Base-by-base conservation (phyloP, 1,140 invertebrate species). In the Dryas iulia region DNA sequence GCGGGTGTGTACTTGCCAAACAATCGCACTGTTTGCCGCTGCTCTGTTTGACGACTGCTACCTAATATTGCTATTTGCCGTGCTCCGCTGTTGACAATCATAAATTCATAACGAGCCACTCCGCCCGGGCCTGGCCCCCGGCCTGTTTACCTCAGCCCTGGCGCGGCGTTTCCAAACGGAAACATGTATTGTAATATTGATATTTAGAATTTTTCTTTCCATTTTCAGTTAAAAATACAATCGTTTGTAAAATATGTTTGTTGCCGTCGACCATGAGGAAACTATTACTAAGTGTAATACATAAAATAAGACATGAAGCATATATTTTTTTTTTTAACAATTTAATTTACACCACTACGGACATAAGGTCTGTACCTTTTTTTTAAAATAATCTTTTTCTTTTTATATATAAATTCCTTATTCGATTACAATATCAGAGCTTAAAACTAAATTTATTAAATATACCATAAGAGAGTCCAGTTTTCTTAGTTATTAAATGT, bases 91-190 rank as follows among this genome's bases (percentile, higher is more conserved):
- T 74, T 77, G 70, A 72, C 75, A 63, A 67, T 77, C 75, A 77
- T 77, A 77, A 71, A 77, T 77, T 77, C 72, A 77, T 77, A 77
- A 77, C 72, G 69, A 77, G 65, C 63, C 57, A 60, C 53, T 61
- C 28, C 53, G 58, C 59, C 56, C n/a, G 57, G 60, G 57, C 54
- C 66, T 26, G 47, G 39, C 39, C 39, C 39, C 6, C 39, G 39
- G 39, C 39, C 39, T 47, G 39, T 47, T 47, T 47, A 47, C 39
- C 21, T 8, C 39, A 21, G 39, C 14, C 39, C 18, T 2, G 14
- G 14, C 14, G n/a, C 39, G 6, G 18, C 1, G 0, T n/a, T 5
- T 2, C 6, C 39, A 21, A 47, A 47, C 39, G 39, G 39, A 47
- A 47, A 47, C 39, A 7, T 47, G 39, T 47, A 3, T 10, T 47